phyloP scores from a whole-genome alignment of 2,888 invertebrate species.

The Sinhomidia bicolor region DNA sequence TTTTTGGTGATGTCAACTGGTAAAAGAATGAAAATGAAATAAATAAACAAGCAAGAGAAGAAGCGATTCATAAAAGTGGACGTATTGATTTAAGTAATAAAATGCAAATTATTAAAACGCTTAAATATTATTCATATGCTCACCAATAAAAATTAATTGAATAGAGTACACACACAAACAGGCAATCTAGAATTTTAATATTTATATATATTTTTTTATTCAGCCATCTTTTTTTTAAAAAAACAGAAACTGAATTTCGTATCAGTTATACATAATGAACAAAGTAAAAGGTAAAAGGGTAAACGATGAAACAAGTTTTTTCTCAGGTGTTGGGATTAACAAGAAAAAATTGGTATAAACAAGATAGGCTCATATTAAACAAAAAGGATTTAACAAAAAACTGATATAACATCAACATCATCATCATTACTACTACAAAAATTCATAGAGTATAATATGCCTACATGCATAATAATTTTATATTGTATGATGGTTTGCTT shows the following conservation, averaged over 20 bases:
- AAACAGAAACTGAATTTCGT: neutral
- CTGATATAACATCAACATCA: neutral
- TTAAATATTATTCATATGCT: neutral
- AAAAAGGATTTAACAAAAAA: neutral
- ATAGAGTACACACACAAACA: neutral
- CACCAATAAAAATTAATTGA: constrained; percentile 19
- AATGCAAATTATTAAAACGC: constrained; percentile 16
- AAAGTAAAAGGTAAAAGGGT: neutral
- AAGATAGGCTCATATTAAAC: neutral
- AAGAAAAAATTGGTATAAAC: neutral
- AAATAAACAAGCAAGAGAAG: neutral
- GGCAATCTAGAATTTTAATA: neutral
- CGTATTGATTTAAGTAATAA: constrained; percentile 6
- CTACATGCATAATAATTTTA: too few relatives aligned
- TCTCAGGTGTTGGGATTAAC: neutral
- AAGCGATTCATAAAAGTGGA: neutral
- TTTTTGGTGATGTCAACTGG: constrained; percentile 33
- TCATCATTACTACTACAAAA: too few relatives aligned
- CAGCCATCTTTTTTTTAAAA: neutral
- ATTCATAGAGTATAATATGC: too few relatives aligned
- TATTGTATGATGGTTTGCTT: neutral
- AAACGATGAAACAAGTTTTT: neutral
- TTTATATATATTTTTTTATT: neutral
- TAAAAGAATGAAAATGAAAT: constrained; percentile 1
- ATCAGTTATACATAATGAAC: neutral